Base-by-base conservation (phyloP, 1,140 invertebrate species). In the Psix sp. region DNA sequence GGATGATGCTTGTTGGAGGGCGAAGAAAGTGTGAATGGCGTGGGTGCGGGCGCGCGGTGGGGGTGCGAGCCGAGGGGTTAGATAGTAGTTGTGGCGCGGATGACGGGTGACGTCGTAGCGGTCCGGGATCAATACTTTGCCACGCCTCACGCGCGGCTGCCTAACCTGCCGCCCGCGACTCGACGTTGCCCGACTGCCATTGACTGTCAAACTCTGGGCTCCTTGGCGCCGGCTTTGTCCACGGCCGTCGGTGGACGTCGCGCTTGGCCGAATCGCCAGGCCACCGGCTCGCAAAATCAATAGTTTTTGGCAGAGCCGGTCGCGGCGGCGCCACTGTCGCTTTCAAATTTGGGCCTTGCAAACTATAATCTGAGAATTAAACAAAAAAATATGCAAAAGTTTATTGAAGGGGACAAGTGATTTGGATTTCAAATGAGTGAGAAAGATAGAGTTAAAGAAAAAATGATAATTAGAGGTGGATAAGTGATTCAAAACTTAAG, bases 111-210 rank as follows among this genome's bases (percentile, higher is more conserved):
- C 81, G 80, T 80, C 78, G 77, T 78, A 80, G 63, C 68, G 46
- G 68, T 77, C 66, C 59, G 52, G 76, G 82, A 84, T 83, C 82
- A 84, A 84, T 84, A 84, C 82, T 80, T 79, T 79, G 82, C 82
- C 82, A 83, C 82, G 82, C 82, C 82, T 84, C 81, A n/a, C n/a
- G 81, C 77, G 74, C 68, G 75, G 77, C 80, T 80, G 74, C 81
- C 80, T 82, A 81, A 74, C 73, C 74, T 51, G 72, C 74, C 38
- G 68, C 70, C 63, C n/a, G 70, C 74, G 56, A 76, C 80, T 79
- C 77, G 74, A 82, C 78, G 81, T 81, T 77, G n/a, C 54, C 70
- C 75, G 43, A 77, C 68, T 49, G 74, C 68, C 65, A 56, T 66
- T 68, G 67, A 57, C 60, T 62, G 51, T 56, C 67, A n/a, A n/a